These are phyloP conservation scores for Limnephilus rhombicus DNA, from an alignment of 2,888 invertebrate genomes.

Conservation along the genomic window DNA sequence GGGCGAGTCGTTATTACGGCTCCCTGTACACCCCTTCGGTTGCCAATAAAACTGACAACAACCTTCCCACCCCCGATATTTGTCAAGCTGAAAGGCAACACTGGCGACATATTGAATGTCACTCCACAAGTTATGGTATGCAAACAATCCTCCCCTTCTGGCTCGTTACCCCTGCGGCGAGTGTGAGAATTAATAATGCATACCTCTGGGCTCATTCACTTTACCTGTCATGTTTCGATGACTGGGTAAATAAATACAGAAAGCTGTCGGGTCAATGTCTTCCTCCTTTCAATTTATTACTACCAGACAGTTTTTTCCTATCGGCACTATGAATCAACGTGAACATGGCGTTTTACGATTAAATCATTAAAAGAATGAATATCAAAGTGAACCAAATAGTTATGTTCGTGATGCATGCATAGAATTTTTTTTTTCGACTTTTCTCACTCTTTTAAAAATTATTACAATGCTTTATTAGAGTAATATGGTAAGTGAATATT, in stretches of 20 bases:
- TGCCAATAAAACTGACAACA: neutral
- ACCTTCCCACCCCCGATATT: neutral
- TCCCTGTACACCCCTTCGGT: neutral
- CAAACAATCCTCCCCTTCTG: neutral
- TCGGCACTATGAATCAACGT: neutral
- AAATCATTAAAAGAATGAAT: neutral
- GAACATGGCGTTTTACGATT: neutral
- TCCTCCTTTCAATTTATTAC: neutral
- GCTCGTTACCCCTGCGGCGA: neutral
- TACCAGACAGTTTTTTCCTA: neutral
- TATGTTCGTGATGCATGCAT: neutral
- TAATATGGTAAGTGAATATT: too few species aligned
- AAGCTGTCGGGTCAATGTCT: neutral
- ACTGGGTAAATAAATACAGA: neutral
- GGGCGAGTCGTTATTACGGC: neutral
- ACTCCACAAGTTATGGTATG: slow-evolving; percentile 9
- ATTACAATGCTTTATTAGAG: neutral
- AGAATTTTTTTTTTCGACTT: neutral
- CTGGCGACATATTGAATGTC: slow-evolving; percentile 9
- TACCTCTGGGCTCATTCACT: slow-evolving; percentile 3
- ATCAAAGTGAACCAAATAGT: neutral
- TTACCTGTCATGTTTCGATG: neutral
- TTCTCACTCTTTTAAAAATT: neutral
- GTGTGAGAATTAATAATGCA: neutral
- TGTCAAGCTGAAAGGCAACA: neutral